phyloP scores from a whole-genome alignment of 2,888 invertebrate species.

The Macrosiphum euphorbiae region DNA sequence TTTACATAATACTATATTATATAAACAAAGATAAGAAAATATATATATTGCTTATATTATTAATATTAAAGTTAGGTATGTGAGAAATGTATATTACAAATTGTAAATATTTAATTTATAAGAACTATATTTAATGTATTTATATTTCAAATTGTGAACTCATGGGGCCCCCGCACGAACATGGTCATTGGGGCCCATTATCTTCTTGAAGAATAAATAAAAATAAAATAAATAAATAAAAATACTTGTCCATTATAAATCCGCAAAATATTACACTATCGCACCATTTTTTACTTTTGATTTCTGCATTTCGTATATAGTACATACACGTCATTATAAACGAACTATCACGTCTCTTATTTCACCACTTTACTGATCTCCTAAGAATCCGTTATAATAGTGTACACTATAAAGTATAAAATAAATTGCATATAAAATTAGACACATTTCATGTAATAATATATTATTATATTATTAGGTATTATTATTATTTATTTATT shows the following conservation, averaged over 20 bases:
- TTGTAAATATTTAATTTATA: no score
- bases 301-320: background rate
- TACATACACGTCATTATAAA: background rate
- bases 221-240: no score
- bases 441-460: background rate
- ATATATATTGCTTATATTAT: no score
- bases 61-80: no score
- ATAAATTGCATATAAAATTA: background rate
- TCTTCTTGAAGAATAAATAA: no score
- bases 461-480: background rate
- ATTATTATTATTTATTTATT: background rate
- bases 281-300: background rate
- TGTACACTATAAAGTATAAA: background rate
- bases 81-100: no score
- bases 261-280: background rate
- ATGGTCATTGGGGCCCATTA: no score
- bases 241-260: background rate
- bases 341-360: background rate
- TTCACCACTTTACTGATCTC: background rate
- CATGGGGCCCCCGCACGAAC: no score
- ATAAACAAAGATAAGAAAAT: no score
- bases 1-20: no score
- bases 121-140: no score
- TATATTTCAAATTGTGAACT: no score
- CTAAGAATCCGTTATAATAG: background rate